Conservation (phyloP, 2,797 vertebrate species). For the Neosilurus mollespiculum region DNA sequence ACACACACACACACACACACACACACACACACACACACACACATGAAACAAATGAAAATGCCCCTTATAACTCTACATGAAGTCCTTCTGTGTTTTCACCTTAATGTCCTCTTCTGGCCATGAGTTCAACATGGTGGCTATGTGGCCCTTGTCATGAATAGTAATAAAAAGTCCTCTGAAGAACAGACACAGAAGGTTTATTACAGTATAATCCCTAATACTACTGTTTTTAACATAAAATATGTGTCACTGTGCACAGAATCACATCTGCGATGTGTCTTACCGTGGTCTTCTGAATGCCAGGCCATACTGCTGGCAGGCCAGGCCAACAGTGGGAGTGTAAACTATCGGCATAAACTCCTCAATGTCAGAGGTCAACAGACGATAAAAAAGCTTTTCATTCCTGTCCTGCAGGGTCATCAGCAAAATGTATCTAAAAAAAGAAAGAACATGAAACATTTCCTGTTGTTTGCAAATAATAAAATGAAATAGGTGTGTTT, state of each 20-base stretch:
- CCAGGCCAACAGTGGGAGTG: conserved; percentile 93
- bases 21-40: not conserved
- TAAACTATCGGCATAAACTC: conserved; percentile 98
- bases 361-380: conserved; percentile 92
- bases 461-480: not conserved
- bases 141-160: conserved; percentile 94
- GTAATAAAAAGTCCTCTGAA: conserved; percentile 95
- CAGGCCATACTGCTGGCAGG: conserved; percentile 95
- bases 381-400: conserved; percentile 95
- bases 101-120: conserved; percentile 96
- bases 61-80: not conserved
- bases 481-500: not conserved
- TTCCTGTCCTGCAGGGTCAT: conserved; percentile 98
- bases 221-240: not conserved
- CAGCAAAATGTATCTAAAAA: conserved; percentile 88
- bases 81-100: conserved; percentile 67
- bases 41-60: not conserved
- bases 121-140: conserved; percentile 93
- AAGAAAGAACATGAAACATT: not conserved
- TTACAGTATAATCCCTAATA: not conserved
- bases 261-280: conserved; percentile 49
- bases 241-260: not conserved
- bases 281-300: conserved; percentile 97
- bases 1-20: not conserved
- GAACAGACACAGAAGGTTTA: not conserved